Conservation (phyloP, 2,113 vertebrate genomes). For the Grallaria varia region DNA sequence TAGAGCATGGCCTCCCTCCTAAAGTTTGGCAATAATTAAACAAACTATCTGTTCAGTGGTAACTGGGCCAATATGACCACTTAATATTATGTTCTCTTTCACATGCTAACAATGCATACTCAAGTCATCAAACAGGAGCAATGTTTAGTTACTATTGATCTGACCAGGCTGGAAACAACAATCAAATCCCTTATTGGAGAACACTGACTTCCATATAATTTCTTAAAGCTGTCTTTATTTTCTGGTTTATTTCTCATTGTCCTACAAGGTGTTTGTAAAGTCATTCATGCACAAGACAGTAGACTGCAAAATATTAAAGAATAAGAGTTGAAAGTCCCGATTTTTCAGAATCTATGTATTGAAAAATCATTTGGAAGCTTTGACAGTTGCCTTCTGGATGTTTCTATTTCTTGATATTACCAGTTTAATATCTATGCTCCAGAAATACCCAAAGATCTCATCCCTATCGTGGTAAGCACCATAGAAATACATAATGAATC, state of each 20-base stretch:
- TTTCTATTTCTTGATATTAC: neutral
- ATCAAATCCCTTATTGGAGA: neutral
- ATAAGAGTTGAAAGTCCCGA: neutral
- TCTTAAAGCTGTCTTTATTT: neutral
- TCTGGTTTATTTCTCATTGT: neutral
- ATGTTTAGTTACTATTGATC: neutral
- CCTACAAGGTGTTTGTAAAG: neutral
- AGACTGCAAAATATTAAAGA: neutral
- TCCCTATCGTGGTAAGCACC: neutral
- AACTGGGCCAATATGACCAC: neutral
- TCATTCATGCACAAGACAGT: neutral
- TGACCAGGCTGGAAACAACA: neutral
- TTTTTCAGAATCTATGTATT: neutral
- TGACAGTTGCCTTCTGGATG: neutral
- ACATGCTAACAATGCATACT: neutral
- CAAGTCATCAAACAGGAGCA: neutral
- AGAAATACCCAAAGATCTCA: neutral
- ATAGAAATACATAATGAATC: neutral
- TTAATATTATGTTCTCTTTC: neutral
- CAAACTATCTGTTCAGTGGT: neutral
- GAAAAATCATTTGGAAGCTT: neutral
- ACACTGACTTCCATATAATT: neutral
- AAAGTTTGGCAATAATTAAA: neutral
- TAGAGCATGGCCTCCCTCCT: neutral
- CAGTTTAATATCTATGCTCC: neutral